Percentiles rank a stretch among this genome's conserved stretches.
These are phyloP conservation scores for Achatina immaculata DNA, from an alignment of 1,140 invertebrate species.

Conservation along the genomic window DNA sequence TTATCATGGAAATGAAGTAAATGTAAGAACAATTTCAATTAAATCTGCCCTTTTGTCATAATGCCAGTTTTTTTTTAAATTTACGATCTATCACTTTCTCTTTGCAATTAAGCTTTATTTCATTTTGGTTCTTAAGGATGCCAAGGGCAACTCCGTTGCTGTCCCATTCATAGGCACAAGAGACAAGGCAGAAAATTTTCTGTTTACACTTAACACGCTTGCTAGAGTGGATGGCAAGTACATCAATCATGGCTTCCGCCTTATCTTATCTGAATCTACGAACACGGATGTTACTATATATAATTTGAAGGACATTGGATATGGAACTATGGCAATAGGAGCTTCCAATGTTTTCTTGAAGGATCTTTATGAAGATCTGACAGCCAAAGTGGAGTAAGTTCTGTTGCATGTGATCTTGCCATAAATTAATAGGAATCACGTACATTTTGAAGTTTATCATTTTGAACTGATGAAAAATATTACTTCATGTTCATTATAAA, in stretches of 20 bases:
- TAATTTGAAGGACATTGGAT: conserved; percentile 18
- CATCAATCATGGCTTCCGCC: conserved; percentile 19
- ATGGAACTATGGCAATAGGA: background rate
- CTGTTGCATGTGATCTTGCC: no score
- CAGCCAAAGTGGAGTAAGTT: background rate
- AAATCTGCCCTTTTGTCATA: no score
- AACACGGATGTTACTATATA: conserved; percentile 32
- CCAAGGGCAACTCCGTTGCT: conserved; percentile 48
- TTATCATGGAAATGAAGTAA: no score
- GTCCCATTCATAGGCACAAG: conserved; percentile 54
- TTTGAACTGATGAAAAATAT: no score
- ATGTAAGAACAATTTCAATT: no score
- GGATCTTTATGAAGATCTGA: conserved; percentile 5
- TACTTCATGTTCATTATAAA: no score
- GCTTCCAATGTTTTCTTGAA: background rate
- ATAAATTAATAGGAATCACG: no score
- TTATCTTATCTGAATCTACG: conserved; percentile 5
- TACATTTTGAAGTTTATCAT: no score
- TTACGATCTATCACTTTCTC: no score
- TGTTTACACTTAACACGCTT: conserved; percentile 31
- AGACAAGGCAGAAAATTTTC: conserved; percentile 43
- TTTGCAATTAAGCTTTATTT: no score
- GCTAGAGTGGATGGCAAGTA: background rate
- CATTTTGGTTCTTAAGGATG: conserved; percentile 32
- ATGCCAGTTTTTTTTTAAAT: no score